Evolutionary conservation across 2,113 vertebrate genomes (phyloP).

Genomic region (Pluvianellus socialis): DNA sequence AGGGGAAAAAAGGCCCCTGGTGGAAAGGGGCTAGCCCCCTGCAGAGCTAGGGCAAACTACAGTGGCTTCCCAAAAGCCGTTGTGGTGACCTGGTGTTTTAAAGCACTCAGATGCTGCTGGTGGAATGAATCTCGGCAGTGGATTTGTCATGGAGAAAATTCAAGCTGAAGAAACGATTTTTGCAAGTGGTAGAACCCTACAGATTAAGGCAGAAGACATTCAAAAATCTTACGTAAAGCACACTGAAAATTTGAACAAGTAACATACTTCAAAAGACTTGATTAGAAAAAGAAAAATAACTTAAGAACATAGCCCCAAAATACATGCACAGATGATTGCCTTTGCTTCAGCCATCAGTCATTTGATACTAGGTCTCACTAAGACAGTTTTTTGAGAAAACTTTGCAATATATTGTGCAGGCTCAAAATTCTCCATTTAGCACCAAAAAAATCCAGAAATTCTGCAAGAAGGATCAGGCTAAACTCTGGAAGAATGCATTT

Average conservation of each 20-base stretch:
- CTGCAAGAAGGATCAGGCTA: not conserved
- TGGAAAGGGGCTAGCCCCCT: not conserved
- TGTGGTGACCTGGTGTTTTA: not conserved
- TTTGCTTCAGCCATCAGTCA: slow-evolving; percentile 2
- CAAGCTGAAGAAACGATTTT: slow-evolving; percentile 4
- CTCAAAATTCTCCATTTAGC: slow-evolving; percentile 28
- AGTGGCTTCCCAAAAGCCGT: not conserved
- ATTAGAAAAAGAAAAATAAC: not conserved
- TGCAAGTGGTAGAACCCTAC: not conserved
- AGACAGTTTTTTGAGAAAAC: not conserved
- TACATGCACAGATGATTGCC: not conserved
- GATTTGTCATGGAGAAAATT: not conserved
- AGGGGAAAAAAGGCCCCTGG: not conserved
- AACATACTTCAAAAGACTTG: not conserved
- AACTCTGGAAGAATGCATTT: not conserved
- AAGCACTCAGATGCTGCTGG: slow-evolving; percentile 17
- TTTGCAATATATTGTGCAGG: not conserved
- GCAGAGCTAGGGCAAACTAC: not conserved
- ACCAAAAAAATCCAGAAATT: slow-evolving; percentile 20
- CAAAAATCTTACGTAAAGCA: not conserved
- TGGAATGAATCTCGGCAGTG: slow-evolving; percentile 6
- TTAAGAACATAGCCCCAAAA: not conserved
- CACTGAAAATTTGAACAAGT: not conserved
- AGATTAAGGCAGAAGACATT: slow-evolving; percentile 52
- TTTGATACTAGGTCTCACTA: not conserved